Evolutionary conservation across 1,140 invertebrate genomes (phyloP).

Genomic region (Camponotus vicinus): DNA sequence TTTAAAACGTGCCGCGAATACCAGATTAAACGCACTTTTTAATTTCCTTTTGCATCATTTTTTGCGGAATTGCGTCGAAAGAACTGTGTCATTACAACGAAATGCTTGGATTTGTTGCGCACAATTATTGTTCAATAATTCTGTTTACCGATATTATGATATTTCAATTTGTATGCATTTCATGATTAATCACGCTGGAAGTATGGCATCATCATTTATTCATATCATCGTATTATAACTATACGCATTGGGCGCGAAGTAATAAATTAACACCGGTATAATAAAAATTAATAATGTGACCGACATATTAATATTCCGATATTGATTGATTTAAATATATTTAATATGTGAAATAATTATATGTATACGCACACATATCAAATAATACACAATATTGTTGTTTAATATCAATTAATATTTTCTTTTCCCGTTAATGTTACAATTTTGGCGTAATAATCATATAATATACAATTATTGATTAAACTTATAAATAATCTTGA

Average conservation of each 20-base stretch:
- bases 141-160: conserved; percentile 18
- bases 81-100: background rate
- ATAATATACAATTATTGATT: background rate
- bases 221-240: conserved; percentile 38
- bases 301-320: conserved; percentile 3
- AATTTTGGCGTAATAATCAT: background rate
- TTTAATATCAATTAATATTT: background rate
- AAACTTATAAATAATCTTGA: conserved; percentile 4
- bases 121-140: conserved; percentile 26
- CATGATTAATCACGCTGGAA: conserved; percentile 30
- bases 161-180: conserved; percentile 31
- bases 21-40: conserved; percentile 40
- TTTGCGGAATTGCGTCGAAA: conserved; percentile 10
- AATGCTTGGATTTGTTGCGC: background rate
- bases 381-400: background rate
- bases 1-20: conserved; percentile 45
- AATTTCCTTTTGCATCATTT: conserved; percentile 9
- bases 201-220: conserved; percentile 23
- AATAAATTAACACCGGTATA: conserved; percentile 43
- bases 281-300: conserved; percentile 16
- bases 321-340: conserved; percentile 30
- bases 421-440: background rate
- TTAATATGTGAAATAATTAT: background rate
- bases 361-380: background rate
- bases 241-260: background rate